A percentile compares a stretch with the other conserved stretches of the same genome.
Evolutionary conservation across 2,888 invertebrate genomes (phyloP).

Genomic region (Brenthis ino): DNA sequence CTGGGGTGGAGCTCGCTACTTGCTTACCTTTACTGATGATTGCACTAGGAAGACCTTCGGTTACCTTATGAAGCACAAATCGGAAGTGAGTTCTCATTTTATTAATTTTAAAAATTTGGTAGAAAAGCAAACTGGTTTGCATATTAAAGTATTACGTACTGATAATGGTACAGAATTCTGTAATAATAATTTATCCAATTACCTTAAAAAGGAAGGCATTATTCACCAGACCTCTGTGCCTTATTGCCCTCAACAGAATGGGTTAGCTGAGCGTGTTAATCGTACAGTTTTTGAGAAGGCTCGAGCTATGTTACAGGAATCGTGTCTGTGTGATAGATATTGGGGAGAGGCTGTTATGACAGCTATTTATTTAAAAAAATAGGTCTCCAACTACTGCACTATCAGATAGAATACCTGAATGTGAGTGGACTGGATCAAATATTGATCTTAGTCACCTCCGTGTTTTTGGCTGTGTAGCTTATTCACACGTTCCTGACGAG

Average conservation of each 20-base stretch:
- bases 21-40: slow-evolving; percentile 7
- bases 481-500: background rate
- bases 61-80: slow-evolving; percentile 12
- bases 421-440: too few species aligned
- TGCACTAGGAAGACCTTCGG: slow-evolving; percentile 14
- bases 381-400: background rate
- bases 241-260: slow-evolving; percentile 4
- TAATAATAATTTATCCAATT: slow-evolving; percentile 4
- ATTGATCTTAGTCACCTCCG: background rate
- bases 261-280: too few species aligned
- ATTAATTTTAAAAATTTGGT: slow-evolving; percentile 5
- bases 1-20: slow-evolving; percentile 11
- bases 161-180: slow-evolving; percentile 20
- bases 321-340: slow-evolving; percentile 12
- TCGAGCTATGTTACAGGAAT: slow-evolving; percentile 17
- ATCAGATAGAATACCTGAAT: too few species aligned
- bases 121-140: slow-evolving; percentile 5
- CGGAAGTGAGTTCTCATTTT: slow-evolving; percentile 8
- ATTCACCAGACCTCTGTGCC: slow-evolving; percentile 26
- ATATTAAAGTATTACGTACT: slow-evolving; percentile 9
- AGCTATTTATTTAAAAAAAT: slow-evolving; percentile 11
- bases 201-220: slow-evolving; percentile 22
- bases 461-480: background rate
- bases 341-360: slow-evolving; percentile 14
- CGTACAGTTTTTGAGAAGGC: too few species aligned